A percentile compares a stretch with the other conserved stretches of the same genome.
Evolutionary conservation across 1,140 invertebrate species (phyloP).

Genomic region (Chlorops oryzae): DNA sequence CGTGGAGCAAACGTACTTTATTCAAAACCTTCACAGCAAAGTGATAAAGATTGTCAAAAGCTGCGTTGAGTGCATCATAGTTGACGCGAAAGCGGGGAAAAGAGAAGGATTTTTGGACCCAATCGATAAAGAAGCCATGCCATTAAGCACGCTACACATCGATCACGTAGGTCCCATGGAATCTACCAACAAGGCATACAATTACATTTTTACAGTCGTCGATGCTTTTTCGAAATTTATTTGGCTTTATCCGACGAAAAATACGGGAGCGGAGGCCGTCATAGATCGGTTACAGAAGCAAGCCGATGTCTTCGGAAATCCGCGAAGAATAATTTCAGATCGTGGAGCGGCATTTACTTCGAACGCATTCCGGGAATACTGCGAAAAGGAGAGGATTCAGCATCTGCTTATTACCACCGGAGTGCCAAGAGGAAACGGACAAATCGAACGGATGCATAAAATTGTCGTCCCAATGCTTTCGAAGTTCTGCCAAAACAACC

Average conservation of each 20-base stretch:
- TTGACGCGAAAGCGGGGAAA: background rate
- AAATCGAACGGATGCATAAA: conserved; percentile 23
- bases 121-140: conserved; percentile 2
- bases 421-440: conserved; percentile 22
- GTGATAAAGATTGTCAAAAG: background rate
- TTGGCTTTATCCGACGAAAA: conserved; percentile 32
- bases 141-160: conserved; percentile 7
- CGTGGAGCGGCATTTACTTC: conserved; percentile 22
- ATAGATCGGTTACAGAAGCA: conserved; percentile 27
- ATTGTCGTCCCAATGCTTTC: conserved; percentile 20
- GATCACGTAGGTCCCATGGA: conserved; percentile 23
- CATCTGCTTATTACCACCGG: conserved; percentile 16
- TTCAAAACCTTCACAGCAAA: background rate
- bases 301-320: conserved; percentile 36
- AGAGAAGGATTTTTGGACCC: conserved; percentile 9
- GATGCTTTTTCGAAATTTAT: conserved; percentile 29
- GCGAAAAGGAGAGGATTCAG: conserved; percentile 15
- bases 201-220: conserved; percentile 32
- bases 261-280: conserved; percentile 18
- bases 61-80: background rate
- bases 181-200: conserved; percentile 18
- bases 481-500: conserved; percentile 19
- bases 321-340: conserved; percentile 33
- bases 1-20: conserved; percentile 5
- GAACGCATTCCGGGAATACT: conserved; percentile 15